Base-by-base conservation (phyloP, 1,140 invertebrate genomes). In the Cephus cinctus region DNA sequence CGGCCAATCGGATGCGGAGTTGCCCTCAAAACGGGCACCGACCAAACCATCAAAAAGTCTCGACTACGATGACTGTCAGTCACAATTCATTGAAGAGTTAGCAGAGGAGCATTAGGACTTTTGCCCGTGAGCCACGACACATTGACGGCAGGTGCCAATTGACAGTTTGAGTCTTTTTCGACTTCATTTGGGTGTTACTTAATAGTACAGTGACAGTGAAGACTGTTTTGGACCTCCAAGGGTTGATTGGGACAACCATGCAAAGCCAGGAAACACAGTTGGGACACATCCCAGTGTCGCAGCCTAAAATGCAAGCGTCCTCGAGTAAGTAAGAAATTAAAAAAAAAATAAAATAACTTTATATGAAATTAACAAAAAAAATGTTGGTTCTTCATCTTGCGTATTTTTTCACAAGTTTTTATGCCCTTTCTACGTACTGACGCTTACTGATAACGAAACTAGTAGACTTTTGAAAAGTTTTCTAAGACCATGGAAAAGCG, bases 301-400 rank as follows among this genome's bases (percentile, higher is more conserved):
- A 65, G 4, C 50, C 53, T 3, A 69, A 68, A 27, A 62, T 67
- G 53, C 61, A 63, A 4, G 43, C 59, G 2, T 67, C 68, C 8
- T 69, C 71, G 4, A 73, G 71, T 73, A 65, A 73, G 67, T 61
- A n/a, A n/a, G n/a, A n/a, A n/a, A n/a, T n/a, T n/a, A n/a, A n/a
- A n/a, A n/a, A n/a, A n/a, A n/a, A n/a, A n/a, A n/a, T n/a, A n/a
- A n/a, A n/a, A n/a, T n/a, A n/a, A n/a, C n/a, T n/a, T n/a, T n/a
- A n/a, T n/a, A n/a, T n/a, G n/a, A n/a, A n/a, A n/a, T n/a, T n/a
- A n/a, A n/a, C n/a, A n/a, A n/a, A n/a, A n/a, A n/a, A n/a, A n/a
- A n/a, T n/a, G n/a, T n/a, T n/a, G n/a, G n/a, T n/a, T n/a, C n/a
- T n/a, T n/a, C n/a, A n/a, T n/a, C n/a, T n/a, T n/a, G n/a, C n/a